Percentiles rank a stretch among this genome's conserved stretches.
These are phyloP conservation scores for Catharus ustulatus DNA, from an alignment of 2,797 vertebrate genomes.

Conservation along the genomic window DNA sequence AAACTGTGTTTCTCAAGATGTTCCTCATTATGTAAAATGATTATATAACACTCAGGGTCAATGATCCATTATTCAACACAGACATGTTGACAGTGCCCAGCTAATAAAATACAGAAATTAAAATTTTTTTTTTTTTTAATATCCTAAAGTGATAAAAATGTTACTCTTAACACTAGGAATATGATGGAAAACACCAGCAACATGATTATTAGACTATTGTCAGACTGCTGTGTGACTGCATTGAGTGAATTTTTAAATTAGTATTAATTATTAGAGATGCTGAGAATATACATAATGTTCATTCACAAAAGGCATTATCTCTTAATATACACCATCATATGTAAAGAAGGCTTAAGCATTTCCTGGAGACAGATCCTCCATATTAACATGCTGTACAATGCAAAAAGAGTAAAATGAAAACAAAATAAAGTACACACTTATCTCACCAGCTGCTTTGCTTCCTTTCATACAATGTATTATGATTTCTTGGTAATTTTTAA, in stretches of 20 bases:
- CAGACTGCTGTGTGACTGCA: not conserved
- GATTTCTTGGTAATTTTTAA: not conserved
- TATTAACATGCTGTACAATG: not conserved
- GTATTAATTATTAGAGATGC: not conserved
- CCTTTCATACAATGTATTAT: not conserved
- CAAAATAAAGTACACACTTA: not conserved
- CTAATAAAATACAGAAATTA: not conserved
- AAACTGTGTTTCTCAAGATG: not conserved
- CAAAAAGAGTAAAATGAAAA: not conserved
- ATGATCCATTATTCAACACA: not conserved
- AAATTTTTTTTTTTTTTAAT: not conserved
- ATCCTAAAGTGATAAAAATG: not conserved
- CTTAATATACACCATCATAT: not conserved
- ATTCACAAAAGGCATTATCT: not conserved
- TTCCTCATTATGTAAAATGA: conserved; percentile 34
- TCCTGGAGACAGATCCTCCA: not conserved
- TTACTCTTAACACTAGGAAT: not conserved
- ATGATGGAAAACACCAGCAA: not conserved
- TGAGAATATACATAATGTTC: not conserved
- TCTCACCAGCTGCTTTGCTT: not conserved
- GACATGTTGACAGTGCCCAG: not conserved
- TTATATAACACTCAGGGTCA: not conserved
- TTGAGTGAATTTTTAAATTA: not conserved
- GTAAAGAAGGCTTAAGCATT: not conserved
- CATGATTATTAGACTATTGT: not conserved